phyloP scores from a whole-genome alignment of 1,140 invertebrate genomes.

The Heterodera carotae region DNA sequence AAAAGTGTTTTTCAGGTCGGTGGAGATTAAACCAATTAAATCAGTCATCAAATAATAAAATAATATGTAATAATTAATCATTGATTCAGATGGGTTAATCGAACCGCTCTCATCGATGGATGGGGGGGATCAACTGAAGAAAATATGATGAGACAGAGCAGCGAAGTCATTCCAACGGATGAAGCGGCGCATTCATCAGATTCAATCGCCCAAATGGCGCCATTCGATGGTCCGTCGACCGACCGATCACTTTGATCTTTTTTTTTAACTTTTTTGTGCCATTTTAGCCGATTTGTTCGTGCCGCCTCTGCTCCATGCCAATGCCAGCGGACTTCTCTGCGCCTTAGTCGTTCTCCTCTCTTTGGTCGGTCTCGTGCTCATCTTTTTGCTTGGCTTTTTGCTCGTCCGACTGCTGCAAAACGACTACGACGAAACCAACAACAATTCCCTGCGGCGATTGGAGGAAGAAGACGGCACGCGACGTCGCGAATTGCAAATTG shows the following conservation, averaged over 20 bases:
- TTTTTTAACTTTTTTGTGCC: neutral
- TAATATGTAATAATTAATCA: no score
- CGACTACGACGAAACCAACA: neutral
- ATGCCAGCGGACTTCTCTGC: neutral
- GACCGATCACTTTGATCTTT: neutral
- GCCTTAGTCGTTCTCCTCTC: conserved; percentile 10
- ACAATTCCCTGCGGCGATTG: neutral
- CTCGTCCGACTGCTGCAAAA: conserved; percentile 15
- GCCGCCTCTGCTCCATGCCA: neutral
- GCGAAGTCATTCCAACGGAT: neutral
- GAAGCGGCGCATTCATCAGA: neutral
- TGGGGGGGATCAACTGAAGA: neutral
- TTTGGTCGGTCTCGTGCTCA: conserved; percentile 15
- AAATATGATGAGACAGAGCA: neutral
- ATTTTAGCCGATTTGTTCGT: neutral
- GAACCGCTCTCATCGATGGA: neutral
- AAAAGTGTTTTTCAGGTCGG: conserved; percentile 2
- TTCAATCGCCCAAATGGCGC: neutral
- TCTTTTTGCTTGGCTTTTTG: conserved; percentile 8
- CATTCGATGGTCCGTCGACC: neutral
- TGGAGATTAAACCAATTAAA: neutral
- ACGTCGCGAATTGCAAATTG: conserved; percentile 12
- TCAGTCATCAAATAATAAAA: no score
- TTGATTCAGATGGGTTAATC: neutral
- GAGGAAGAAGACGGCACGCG: neutral